These are phyloP conservation scores for Pleuronectes platessa DNA, from an alignment of 2,113 vertebrate species.

Conservation along the genomic window DNA sequence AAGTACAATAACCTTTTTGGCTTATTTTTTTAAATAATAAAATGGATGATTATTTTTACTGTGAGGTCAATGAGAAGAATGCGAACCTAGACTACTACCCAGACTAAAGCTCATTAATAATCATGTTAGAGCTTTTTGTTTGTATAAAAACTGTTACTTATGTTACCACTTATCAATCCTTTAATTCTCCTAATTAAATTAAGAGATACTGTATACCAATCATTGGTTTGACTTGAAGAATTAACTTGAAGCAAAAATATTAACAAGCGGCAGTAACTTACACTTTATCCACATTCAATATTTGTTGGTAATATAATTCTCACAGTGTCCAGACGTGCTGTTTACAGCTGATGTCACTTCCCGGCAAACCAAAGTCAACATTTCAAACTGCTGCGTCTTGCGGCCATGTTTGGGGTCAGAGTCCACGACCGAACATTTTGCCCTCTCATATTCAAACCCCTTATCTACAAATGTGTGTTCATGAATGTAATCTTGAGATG, in stretches of 20 bases:
- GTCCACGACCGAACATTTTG: neutral
- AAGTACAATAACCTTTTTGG: no score
- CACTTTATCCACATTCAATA: neutral
- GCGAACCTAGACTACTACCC: no score
- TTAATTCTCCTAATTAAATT: neutral
- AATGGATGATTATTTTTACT: no score
- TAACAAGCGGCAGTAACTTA: neutral
- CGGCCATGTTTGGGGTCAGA: neutral
- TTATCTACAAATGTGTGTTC: constrained; percentile 15
- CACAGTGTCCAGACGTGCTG: no score
- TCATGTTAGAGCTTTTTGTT: no score
- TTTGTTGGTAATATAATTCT: no score
- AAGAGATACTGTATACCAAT: no score
- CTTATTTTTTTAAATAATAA: no score
- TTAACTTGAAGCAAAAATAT: neutral
- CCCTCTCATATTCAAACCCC: neutral
- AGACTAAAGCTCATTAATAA: no score
- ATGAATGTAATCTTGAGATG: neutral
- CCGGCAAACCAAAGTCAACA: constrained; percentile 3
- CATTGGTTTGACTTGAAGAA: neutral
- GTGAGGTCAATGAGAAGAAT: no score
- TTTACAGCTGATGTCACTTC: neutral
- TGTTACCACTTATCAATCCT: no score
- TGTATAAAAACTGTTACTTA: no score
- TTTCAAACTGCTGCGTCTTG: constrained; percentile 4